phyloP scores from a whole-genome alignment of 2,797 vertebrate species.

The Epinephelus malabaricus region DNA sequence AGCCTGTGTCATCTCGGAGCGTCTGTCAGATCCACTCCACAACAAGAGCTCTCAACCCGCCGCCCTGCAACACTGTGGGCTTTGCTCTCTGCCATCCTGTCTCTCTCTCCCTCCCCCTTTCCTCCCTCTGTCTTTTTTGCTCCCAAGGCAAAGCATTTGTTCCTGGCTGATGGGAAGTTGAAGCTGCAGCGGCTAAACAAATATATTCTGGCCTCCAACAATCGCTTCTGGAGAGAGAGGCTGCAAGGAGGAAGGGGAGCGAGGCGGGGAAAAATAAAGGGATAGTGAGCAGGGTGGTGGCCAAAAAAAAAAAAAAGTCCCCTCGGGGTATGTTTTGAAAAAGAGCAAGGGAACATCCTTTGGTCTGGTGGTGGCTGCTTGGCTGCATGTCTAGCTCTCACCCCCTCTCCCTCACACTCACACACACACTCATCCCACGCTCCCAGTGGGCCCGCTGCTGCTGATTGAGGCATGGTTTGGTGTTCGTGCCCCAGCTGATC shows the following conservation, averaged over 20 bases:
- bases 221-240: conserved; percentile 64
- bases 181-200: conserved; percentile 79
- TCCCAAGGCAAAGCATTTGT: conserved; percentile 77
- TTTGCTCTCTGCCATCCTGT: conserved; percentile 40
- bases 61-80: conserved; percentile 61
- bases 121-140: conserved; percentile 47
- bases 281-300: conserved; percentile 48
- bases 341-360: conserved; percentile 82
- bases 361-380: conserved; percentile 78
- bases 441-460: conserved; percentile 78
- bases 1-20: conserved; percentile 76
- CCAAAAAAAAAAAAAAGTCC: conserved; percentile 66
- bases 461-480: conserved; percentile 84
- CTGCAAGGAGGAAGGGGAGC: conserved; percentile 48
- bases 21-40: conserved; percentile 83
- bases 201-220: conserved; percentile 83
- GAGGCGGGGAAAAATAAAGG: conserved; percentile 32
- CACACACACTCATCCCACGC: conserved; percentile 25
- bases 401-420: conserved; percentile 2
- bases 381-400: conserved; percentile 51
- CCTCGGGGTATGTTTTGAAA: conserved; percentile 82
- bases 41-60: conserved; percentile 73
- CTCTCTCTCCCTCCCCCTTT: conserved; percentile 2
- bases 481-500: conserved; percentile 81
- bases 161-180: conserved; percentile 78